These are phyloP conservation scores for Prenolepis imparis DNA, from an alignment of 2,888 invertebrate species.

Conservation along the genomic window DNA sequence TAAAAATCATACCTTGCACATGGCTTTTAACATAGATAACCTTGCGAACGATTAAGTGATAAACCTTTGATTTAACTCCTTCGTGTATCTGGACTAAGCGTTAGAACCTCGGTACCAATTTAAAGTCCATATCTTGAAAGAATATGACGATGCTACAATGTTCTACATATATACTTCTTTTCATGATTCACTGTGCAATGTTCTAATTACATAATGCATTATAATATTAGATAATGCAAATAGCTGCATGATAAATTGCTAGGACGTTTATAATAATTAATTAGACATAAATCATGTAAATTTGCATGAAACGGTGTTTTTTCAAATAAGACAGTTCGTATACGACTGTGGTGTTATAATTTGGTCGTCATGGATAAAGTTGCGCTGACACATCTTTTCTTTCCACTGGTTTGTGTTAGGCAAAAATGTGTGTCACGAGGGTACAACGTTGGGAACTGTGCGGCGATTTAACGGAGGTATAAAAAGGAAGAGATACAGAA, in stretches of 20 bases:
- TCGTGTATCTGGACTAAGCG: conserved; percentile 51
- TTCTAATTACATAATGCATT: not conserved
- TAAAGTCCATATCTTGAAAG: conserved; percentile 9
- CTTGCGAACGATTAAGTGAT: conserved; percentile 58
- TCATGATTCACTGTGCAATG: not conserved
- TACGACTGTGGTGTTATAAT: not conserved
- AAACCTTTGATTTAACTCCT: conserved; percentile 60
- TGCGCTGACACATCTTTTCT: not conserved
- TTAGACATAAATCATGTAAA: not conserved
- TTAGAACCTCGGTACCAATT: conserved; percentile 43
- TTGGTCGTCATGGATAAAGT: not conserved
- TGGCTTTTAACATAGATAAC: conserved; percentile 70
- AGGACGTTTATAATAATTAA: not conserved
- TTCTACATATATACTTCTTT: not conserved
- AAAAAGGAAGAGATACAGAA: conserved; percentile 41
- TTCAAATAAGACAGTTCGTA: not conserved
- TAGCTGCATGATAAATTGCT: too few species aligned
- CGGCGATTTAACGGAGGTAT: conserved; percentile 17
- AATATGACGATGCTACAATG: not conserved
- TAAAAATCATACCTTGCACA: conserved; percentile 44
- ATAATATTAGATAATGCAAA: not conserved
- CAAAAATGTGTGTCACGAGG: conserved; percentile 30
- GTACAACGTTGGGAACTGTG: not conserved
- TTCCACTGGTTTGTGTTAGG: not conserved
- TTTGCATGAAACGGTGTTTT: not conserved